A percentile compares a stretch with the other conserved stretches of the same genome.
These are phyloP conservation scores for Mythimna loreyi DNA, from an alignment of 2,888 invertebrate genomes.

Conservation along the genomic window DNA sequence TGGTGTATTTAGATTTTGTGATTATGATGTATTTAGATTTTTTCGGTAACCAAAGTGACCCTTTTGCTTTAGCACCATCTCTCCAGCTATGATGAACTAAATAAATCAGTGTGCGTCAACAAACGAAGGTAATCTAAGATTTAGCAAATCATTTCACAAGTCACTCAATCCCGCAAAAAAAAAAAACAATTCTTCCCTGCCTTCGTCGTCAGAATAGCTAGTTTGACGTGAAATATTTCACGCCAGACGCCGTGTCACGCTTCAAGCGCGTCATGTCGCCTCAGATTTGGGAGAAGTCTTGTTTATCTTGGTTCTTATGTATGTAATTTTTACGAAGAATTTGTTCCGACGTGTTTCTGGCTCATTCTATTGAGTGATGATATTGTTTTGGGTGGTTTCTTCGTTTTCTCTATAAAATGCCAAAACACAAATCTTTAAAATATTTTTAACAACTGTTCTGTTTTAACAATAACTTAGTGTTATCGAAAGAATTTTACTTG, in stretches of 20 bases:
- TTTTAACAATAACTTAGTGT: no score
- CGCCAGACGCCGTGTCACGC: conserved; percentile 37
- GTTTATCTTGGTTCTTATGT: conserved; percentile 19
- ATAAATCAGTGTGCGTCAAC: no score
- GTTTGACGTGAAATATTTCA: conserved; percentile 39
- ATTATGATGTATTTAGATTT: no score
- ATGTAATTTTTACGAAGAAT: conserved; percentile 23
- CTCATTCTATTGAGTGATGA: conserved; percentile 8
- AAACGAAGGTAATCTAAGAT: not conserved
- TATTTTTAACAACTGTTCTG: no score
- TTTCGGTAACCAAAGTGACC: no score
- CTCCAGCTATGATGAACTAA: no score
- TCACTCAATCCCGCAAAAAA: conserved; percentile 12
- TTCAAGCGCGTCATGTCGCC: conserved; percentile 37
- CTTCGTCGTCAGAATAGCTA: conserved; percentile 27
- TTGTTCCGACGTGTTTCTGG: conserved; percentile 10
- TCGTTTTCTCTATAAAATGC: no score
- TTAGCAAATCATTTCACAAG: conserved; percentile 3
- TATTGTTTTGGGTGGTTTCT: not conserved
- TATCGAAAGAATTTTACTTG: no score
- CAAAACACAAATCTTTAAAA: no score
- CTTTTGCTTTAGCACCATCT: no score
- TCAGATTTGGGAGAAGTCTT: conserved; percentile 41
- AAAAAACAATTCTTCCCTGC: not conserved
- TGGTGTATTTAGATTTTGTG: no score